Conservation (phyloP, 2,113 vertebrate species). For the Psilopogon haemacephalus region DNA sequence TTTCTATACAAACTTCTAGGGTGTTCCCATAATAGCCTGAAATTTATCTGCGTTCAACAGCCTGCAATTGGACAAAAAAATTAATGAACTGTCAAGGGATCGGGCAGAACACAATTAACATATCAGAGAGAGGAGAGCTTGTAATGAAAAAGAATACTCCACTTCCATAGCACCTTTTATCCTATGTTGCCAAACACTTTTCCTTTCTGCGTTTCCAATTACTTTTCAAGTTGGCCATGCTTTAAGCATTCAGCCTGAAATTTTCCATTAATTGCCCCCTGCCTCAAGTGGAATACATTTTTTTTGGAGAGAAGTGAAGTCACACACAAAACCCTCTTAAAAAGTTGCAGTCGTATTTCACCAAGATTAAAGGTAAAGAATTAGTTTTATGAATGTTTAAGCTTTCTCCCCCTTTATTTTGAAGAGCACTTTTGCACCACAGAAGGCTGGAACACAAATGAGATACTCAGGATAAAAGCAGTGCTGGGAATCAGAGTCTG, state of each 20-base stretch:
- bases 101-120: constrained; percentile 24
- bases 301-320: not conserved
- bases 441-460: not conserved
- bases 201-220: not conserved
- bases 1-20: constrained; percentile 63
- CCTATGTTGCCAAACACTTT: not conserved
- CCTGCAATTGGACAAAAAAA: constrained; percentile 39
- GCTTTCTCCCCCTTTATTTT: not conserved
- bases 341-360: not conserved
- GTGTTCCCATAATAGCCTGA: constrained; percentile 66
- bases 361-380: not conserved
- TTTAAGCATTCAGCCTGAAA: constrained; percentile 21
- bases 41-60: constrained; percentile 64
- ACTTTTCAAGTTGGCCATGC: not conserved
- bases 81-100: constrained; percentile 57
- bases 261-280: constrained; percentile 45
- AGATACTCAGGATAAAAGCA: not conserved
- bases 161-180: constrained; percentile 29
- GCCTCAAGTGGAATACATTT: not conserved
- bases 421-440: not conserved
- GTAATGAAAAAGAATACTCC: not conserved
- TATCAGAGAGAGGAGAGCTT: constrained; percentile 17
- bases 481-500: not conserved
- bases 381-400: not conserved
- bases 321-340: not conserved